Conservation (phyloP, 2,113 vertebrate genomes). For the Xerus inauris region DNA sequence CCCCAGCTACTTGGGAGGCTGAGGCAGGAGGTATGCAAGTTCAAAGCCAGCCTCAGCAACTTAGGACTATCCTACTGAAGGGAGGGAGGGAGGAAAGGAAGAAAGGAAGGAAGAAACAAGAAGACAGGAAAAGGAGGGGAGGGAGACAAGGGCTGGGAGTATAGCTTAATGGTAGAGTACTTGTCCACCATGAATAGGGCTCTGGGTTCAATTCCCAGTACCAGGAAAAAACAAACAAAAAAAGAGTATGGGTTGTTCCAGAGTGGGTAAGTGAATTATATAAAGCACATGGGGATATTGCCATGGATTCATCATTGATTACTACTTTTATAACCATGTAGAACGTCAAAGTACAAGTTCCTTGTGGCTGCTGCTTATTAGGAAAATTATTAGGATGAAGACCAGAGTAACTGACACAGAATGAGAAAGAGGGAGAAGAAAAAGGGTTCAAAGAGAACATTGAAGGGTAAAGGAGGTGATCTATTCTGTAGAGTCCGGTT, state of each 20-base stretch:
- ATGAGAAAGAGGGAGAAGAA: neutral
- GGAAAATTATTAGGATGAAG: neutral
- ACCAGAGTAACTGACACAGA: neutral
- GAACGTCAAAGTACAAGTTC: neutral
- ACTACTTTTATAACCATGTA: neutral
- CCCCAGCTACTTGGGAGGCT: neutral
- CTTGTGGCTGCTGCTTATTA: neutral
- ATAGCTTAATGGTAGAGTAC: too few relatives aligned
- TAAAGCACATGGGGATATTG: neutral
- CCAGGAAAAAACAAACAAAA: neutral
- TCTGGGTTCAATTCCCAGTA: too few relatives aligned
- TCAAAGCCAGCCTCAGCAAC: neutral
- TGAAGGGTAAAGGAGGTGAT: neutral
- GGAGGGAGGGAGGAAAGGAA: too few relatives aligned
- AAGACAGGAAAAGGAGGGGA: too few relatives aligned
- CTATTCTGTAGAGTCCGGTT: neutral
- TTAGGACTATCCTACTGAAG: neutral
- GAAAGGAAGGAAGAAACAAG: too few relatives aligned
- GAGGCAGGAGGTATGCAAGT: neutral
- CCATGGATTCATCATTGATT: neutral
- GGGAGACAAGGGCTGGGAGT: neutral
- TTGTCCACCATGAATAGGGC: too few relatives aligned
- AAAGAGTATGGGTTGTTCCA: neutral
- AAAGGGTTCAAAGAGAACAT: neutral
- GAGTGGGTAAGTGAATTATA: neutral